These are phyloP conservation scores for Antechinus flavipes DNA, from an alignment of 2,113 vertebrate species.

Conservation along the genomic window DNA sequence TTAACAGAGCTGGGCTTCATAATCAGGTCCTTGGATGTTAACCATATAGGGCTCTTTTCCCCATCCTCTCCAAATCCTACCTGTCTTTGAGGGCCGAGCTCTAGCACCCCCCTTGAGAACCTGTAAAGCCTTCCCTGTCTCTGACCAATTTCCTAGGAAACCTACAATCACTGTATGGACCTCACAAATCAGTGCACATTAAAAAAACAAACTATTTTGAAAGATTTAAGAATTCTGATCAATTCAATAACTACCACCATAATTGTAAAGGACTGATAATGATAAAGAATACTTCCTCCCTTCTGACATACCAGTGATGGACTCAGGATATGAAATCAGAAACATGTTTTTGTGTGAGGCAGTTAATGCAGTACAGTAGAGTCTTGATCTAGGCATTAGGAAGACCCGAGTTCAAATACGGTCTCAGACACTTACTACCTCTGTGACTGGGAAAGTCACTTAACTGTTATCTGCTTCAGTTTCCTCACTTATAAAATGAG, in stretches of 20 bases:
- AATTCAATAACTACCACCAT: not conserved
- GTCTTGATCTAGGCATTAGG: not conserved
- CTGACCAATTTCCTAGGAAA: not conserved
- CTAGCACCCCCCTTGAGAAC: not conserved
- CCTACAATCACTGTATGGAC: rapidly evolving
- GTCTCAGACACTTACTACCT: not conserved
- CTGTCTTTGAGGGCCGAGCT: not conserved
- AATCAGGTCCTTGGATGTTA: not conserved
- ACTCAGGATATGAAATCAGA: not conserved
- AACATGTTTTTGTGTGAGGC: not conserved
- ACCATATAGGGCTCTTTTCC: not conserved
- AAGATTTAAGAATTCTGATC: not conserved
- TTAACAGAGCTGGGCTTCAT: not conserved
- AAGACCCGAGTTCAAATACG: not conserved
- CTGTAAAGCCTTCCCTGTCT: not conserved
- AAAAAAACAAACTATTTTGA: not conserved
- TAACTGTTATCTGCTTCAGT: not conserved
- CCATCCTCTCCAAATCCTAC: not conserved
- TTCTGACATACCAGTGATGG: not conserved
- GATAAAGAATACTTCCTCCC: not conserved
- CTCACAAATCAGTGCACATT: not conserved
- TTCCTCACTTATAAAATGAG: not conserved
- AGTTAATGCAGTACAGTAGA: not conserved
- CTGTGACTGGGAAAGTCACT: not conserved
- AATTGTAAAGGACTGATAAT: not conserved